phyloP scores from a whole-genome alignment of 1,140 invertebrate species.

The Dreissena polymorpha region DNA sequence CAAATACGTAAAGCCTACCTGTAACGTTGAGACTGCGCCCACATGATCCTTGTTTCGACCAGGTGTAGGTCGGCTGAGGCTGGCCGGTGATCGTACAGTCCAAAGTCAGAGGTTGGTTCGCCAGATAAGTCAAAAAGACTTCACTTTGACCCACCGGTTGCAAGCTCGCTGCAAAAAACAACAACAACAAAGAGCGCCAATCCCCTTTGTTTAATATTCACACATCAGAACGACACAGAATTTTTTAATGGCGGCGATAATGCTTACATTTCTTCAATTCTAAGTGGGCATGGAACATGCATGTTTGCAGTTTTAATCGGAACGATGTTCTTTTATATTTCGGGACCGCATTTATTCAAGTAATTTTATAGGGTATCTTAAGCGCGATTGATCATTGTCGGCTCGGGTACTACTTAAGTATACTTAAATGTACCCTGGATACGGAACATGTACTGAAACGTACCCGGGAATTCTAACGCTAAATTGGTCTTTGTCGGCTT shows the following conservation, averaged over 20 bases:
- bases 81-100: slow-evolving; percentile 15
- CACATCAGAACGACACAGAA: no score
- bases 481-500: no score
- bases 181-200: slow-evolving; percentile 21
- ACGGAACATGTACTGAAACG: no score
- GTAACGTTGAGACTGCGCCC: not conserved
- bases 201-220: not conserved
- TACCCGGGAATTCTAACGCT: no score
- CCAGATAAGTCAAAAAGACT: not conserved
- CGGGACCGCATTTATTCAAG: not conserved
- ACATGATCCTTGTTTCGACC: slow-evolving; percentile 29
- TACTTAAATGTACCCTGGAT: no score
- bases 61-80: slow-evolving; percentile 10
- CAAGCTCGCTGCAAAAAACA: slow-evolving; percentile 13
- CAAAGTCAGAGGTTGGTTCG: not conserved
- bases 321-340: not conserved
- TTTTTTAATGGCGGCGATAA: no score
- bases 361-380: no score
- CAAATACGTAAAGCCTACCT: not conserved
- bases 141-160: slow-evolving; percentile 9
- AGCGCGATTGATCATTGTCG: no score
- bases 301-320: not conserved
- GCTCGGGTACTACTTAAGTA: no score
- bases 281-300: not conserved
- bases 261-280: not conserved